Conservation (phyloP, 2,797 vertebrate genomes). For the Centropyge bicolor region DNA sequence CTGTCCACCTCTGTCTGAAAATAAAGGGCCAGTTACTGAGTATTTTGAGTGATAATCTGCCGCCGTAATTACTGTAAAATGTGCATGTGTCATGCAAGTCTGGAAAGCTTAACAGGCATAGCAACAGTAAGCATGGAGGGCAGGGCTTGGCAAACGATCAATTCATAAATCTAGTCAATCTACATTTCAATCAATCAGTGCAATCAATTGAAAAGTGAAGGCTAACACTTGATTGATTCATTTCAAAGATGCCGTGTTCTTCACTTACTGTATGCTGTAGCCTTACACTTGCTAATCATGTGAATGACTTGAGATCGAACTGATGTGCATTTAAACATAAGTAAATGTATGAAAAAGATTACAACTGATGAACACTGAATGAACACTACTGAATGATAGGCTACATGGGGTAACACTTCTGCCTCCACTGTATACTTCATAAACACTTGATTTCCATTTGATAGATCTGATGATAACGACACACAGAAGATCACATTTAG, state of each 20-base stretch:
- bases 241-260: slow-evolving; percentile 2
- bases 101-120: background rate
- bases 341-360: background rate
- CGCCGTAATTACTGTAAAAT: background rate
- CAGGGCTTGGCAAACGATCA: background rate
- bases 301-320: background rate
- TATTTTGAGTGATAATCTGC: background rate
- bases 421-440: slow-evolving; percentile 19
- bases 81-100: background rate
- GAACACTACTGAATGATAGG: slow-evolving; percentile 6
- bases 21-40: background rate
- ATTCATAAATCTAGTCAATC: background rate
- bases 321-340: background rate
- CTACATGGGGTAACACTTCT: slow-evolving; percentile 41
- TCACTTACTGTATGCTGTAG: background rate
- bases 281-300: slow-evolving; percentile 7
- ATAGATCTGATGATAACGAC: slow-evolving; percentile 39
- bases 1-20: no score
- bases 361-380: background rate
- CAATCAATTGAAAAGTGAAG: background rate
- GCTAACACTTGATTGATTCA: background rate
- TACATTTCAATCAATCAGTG: slow-evolving; percentile 13
- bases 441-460: slow-evolving; percentile 39
- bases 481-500: slow-evolving; percentile 54
- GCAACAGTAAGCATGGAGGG: background rate